phyloP scores from a whole-genome alignment of 2,113 vertebrate genomes.

The Natator depressus region DNA sequence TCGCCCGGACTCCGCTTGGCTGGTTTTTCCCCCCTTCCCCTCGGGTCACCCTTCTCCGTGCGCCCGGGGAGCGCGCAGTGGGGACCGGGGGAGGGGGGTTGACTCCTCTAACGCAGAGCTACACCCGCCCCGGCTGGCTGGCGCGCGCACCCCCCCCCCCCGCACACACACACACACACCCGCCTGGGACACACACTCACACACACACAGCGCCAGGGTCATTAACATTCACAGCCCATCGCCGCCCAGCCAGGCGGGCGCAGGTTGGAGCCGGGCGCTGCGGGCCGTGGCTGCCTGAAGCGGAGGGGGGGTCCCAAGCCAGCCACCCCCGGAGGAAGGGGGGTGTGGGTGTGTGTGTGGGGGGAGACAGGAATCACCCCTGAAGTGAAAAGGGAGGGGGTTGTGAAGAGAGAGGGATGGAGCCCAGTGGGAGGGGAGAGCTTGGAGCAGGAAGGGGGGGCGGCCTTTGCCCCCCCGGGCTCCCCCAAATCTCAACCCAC shows the following conservation, averaged over 20 bases:
- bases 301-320: neutral
- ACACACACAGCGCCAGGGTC: neutral
- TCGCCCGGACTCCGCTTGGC: neutral
- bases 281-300: neutral
- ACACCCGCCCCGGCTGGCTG: slow-evolving; percentile 22
- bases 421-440: neutral
- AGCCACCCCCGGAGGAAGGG: neutral
- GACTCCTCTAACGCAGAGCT: neutral
- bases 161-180: neutral
- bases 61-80: neutral
- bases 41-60: neutral
- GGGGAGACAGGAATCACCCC: neutral
- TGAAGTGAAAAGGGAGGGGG: slow-evolving; percentile 4
- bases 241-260: neutral
- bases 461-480: neutral
- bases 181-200: neutral
- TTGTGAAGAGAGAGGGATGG: neutral
- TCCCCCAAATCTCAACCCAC: neutral
- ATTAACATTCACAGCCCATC: neutral
- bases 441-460: neutral
- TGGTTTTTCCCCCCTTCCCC: neutral
- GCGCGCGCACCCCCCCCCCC: neutral
- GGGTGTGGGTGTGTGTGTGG: too few species aligned
- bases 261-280: slow-evolving; percentile 18
- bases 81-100: neutral